phyloP scores from a whole-genome alignment of 2,113 vertebrate species.

The Cheirogaleus medius region DNA sequence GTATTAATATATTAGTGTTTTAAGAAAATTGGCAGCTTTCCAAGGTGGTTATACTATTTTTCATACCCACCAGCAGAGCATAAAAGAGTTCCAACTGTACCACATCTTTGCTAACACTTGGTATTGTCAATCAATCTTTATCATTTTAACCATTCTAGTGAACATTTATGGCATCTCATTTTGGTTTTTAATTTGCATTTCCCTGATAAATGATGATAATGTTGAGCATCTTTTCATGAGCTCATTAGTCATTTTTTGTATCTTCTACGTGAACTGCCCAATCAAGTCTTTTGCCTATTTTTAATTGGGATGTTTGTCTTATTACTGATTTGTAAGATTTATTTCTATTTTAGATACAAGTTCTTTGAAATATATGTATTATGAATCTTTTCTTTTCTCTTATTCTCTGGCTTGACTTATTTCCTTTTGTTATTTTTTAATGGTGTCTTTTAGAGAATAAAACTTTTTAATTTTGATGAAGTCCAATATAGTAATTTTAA shows the following conservation, averaged over 20 bases:
- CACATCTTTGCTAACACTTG: background rate
- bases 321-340: background rate
- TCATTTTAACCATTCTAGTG: background rate
- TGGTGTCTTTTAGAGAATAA: background rate
- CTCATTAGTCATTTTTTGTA: background rate
- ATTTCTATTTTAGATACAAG: slow-evolving; percentile 25
- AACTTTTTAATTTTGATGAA: slow-evolving; percentile 39
- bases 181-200: background rate
- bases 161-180: background rate
- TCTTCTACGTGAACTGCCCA: background rate
- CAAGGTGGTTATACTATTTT: background rate
- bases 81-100: background rate
- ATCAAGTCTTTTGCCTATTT: background rate
- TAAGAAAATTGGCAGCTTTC: background rate
- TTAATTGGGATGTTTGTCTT: background rate
- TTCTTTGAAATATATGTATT: slow-evolving; percentile 13
- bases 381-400: background rate
- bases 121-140: background rate
- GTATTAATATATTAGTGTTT: background rate
- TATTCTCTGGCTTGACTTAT: background rate
- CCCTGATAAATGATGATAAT: background rate
- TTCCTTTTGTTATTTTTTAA: slow-evolving; percentile 30
- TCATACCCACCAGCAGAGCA: background rate
- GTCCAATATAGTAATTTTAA: slow-evolving; percentile 2
- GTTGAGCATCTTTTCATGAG: background rate